Base-by-base conservation (phyloP, 2,113 vertebrate species). In the Xiphorhynchus elegans region DNA sequence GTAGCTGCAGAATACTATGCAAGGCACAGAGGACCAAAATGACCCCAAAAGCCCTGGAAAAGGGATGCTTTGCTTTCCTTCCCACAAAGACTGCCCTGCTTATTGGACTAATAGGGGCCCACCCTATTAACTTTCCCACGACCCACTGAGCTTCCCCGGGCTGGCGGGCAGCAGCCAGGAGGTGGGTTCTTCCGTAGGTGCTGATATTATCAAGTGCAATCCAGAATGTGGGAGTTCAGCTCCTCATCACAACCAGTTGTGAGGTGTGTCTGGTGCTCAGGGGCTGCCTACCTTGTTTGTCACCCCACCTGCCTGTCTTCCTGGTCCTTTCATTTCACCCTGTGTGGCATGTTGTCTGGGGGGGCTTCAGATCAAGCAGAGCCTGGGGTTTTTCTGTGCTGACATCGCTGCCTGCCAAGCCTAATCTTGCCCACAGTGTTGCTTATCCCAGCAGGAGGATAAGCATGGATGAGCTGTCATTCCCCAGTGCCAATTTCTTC, bases 171-270 rank as follows among this genome's bases (percentile, higher is more conserved):
- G 87, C 89, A 90, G 92, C 80, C 69, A 4, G 89, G 88, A 87
- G 66, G 73, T 28, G 91, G 96, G 90, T 95, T 87, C 78, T 90
- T 89, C 72, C 55, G 59, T 90, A 50, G 95, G 95, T 95, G 92
- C 95, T 97, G 87, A 93, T 85, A 17, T 85, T 87, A 79, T n/a
- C 86, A 96, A 96, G 92, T 96, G 89, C 95, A 97, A 95, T 97
- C 53, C 88, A 82, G 52, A 46, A 81, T 33, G 73, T 37, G 83
- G 92, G 90, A 96, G 93, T 42, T 93, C 76, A 81, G 86, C 92
- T 96, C 76, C 95, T 95, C 90, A 56, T 35, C 73, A 53, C 89
- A 66, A 29, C 86, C 90, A 64, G 73, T 70, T 90, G 49, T 2
- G 52, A 94, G 93, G 79, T 1, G 4, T 64, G 83, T 35, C 88